A percentile compares a stretch with the other conserved stretches of the same genome.
Conservation (phyloP, 2,888 invertebrate genomes). For the Chorisops tibialis region DNA sequence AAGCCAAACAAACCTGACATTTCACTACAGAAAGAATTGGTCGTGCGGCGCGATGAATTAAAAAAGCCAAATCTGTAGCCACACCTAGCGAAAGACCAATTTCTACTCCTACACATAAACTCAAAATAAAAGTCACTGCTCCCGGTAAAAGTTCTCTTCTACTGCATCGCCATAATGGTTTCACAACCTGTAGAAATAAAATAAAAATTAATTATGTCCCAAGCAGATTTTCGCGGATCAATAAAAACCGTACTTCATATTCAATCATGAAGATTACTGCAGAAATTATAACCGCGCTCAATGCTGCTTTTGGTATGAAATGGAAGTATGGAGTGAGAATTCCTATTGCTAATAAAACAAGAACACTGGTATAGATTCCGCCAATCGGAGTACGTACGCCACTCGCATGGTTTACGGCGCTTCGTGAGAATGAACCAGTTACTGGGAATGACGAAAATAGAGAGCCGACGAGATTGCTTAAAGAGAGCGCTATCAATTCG, state of each 20-base stretch:
- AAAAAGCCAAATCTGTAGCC: slow-evolving; percentile 69
- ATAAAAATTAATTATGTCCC: not conserved
- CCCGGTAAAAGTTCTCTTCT: slow-evolving; percentile 75
- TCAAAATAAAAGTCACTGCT: slow-evolving; percentile 79
- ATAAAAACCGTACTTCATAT: slow-evolving; percentile 61
- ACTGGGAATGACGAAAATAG: slow-evolving; percentile 90
- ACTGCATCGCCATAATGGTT: slow-evolving; percentile 80
- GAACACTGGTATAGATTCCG: slow-evolving; percentile 75
- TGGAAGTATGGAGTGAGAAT: slow-evolving; percentile 86
- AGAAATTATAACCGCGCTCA: slow-evolving; percentile 90
- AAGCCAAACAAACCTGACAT: slow-evolving; percentile 61
- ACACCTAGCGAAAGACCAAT: slow-evolving; percentile 83
- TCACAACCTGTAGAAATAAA: slow-evolving; percentile 59
- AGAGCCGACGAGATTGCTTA: slow-evolving; percentile 81
- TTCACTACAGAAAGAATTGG: slow-evolving; percentile 73
- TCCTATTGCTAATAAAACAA: slow-evolving; percentile 80
- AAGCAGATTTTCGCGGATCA: not conserved
- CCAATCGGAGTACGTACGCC: slow-evolving; percentile 88
- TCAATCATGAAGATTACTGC: slow-evolving; percentile 95
- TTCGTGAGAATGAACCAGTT: slow-evolving; percentile 83
- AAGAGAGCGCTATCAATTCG: slow-evolving; percentile 80
- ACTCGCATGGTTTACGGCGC: slow-evolving; percentile 93
- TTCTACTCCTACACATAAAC: slow-evolving; percentile 79
- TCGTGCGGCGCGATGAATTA: slow-evolving; percentile 77
- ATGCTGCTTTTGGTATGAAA: slow-evolving; percentile 82